Evolutionary conservation across 2,888 invertebrate genomes (phyloP), one percentile per base, ranked within the genome.

Genomic region (Anarsia innoxiella): DNA sequence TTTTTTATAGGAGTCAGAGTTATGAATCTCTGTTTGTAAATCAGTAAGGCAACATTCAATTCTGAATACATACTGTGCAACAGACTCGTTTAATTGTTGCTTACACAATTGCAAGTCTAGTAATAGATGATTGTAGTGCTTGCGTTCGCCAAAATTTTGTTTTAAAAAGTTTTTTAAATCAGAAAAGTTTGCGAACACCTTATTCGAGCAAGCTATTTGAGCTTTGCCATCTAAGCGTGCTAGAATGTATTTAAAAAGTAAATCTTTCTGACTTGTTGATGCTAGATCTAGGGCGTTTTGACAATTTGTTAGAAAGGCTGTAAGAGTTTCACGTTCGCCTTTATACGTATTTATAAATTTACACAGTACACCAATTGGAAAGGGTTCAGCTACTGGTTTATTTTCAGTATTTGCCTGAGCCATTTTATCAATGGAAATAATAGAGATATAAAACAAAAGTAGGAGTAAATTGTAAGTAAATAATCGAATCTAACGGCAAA

Each of bases 91-190:
- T 1, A 25, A 2, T 23, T 27, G 27, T 36, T 40, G 43, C 8
- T 40, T 39, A 15, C 38, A 38, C 0, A 30, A 26, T 26, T 43
- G 37, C 23, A 42, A 23, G 12, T 42, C 32, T 28, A 40, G 23
- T 16, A 40, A 12, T 11, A 39, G 16, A 12, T 42, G 34, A 30
- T 37, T 42, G 13, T 42, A 42, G 16, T 39, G 37, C 33, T 42
- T 37, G 12, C 11, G 23, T 16, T 41, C 38, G 1, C 39, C 38
- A 16, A 39, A 42, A 34, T 39, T 31, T 29, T 33, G 37, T 35
- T 42, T 42, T 8, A 37, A 16, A 23, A 36, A 42, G 2, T 10
- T 3, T 26, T 36, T 36, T 1, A 39, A 15, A 2, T 25, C 14
- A 1, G 35, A 14, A 15, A 36, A 39, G 12, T 28, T 33, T 5